A percentile compares a stretch with the other conserved stretches of the same genome.
phyloP scores from a whole-genome alignment of 2,888 invertebrate genomes.

The Apomyelois bistriatella region DNA sequence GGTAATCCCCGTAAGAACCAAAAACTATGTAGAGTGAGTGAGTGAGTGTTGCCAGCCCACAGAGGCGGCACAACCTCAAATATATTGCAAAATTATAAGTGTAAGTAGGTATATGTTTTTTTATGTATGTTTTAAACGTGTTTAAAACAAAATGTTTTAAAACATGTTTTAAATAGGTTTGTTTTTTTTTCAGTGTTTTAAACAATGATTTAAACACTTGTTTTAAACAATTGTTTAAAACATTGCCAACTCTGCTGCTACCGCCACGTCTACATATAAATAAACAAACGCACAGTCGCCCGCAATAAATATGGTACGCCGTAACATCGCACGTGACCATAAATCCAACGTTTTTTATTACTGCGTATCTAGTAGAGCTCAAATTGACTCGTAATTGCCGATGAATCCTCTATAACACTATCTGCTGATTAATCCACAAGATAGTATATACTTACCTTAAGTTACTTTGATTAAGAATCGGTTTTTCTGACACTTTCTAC shows the following conservation, averaged over 20 bases:
- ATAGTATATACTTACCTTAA: constrained; percentile 9
- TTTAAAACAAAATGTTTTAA: too few species aligned
- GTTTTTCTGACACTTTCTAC: constrained; percentile 11
- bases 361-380: constrained; percentile 47
- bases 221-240: too few species aligned
- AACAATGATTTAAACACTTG: too few species aligned
- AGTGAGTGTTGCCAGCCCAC: too few species aligned
- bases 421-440: constrained; percentile 19
- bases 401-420: constrained; percentile 43
- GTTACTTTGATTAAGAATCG: constrained; percentile 17
- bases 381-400: constrained; percentile 63
- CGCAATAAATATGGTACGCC: constrained; percentile 58
- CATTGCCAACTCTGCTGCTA: constrained; percentile 18
- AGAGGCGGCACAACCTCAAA: too few species aligned
- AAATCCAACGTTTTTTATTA: constrained; percentile 63
- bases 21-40: too few species aligned
- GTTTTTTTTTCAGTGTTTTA: too few species aligned
- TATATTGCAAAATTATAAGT: too few species aligned
- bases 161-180: too few species aligned
- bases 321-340: constrained; percentile 55
- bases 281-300: constrained; percentile 51
- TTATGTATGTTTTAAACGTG: too few species aligned
- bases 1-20: too few species aligned
- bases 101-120: too few species aligned
- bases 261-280: constrained; percentile 20